Conservation (phyloP, 2,797 vertebrate species). For the Cyclopterus lumpus region DNA sequence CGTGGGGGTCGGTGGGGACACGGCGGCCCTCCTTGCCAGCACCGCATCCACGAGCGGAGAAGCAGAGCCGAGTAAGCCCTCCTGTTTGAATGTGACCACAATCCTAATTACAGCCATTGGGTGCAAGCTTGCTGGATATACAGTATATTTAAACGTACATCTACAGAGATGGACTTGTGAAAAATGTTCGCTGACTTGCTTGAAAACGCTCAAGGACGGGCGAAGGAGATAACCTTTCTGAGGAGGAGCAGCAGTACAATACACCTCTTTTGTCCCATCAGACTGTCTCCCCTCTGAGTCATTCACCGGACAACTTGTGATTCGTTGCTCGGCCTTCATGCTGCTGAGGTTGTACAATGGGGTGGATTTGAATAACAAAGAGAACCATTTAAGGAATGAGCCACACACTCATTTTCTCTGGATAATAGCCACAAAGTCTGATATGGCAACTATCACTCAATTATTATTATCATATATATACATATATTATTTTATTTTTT, state of each 20-base stretch:
- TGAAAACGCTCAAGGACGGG: conserved; percentile 69
- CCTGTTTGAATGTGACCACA: conserved; percentile 72
- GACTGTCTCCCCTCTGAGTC: conserved; percentile 73
- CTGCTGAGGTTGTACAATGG: conserved; percentile 70
- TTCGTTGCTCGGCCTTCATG: conserved; percentile 62
- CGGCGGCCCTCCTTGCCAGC: conserved; percentile 64
- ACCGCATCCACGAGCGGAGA: conserved; percentile 50
- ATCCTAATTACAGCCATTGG: conserved; percentile 67
- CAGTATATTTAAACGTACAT: conserved; percentile 27
- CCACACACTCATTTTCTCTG: conserved; percentile 58
- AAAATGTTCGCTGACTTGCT: conserved; percentile 71
- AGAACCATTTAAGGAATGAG: conserved; percentile 67
- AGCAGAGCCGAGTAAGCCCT: conserved; percentile 67
- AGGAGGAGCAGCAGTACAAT: conserved; percentile 59
- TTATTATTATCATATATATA: neutral
- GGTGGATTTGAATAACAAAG: conserved; percentile 79
- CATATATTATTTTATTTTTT: neutral
- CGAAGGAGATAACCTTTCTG: conserved; percentile 73
- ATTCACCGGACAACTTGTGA: conserved; percentile 71
- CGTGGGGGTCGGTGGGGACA: conserved; percentile 66
- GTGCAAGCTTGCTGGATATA: conserved; percentile 24
- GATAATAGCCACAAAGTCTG: conserved; percentile 59
- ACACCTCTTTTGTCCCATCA: conserved; percentile 70
- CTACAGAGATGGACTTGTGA: conserved; percentile 43
- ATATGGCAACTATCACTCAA: conserved; percentile 55